A percentile compares a stretch with the other conserved stretches of the same genome.
Conservation (phyloP, 2,113 vertebrate genomes). For the Clupea harengus region DNA sequence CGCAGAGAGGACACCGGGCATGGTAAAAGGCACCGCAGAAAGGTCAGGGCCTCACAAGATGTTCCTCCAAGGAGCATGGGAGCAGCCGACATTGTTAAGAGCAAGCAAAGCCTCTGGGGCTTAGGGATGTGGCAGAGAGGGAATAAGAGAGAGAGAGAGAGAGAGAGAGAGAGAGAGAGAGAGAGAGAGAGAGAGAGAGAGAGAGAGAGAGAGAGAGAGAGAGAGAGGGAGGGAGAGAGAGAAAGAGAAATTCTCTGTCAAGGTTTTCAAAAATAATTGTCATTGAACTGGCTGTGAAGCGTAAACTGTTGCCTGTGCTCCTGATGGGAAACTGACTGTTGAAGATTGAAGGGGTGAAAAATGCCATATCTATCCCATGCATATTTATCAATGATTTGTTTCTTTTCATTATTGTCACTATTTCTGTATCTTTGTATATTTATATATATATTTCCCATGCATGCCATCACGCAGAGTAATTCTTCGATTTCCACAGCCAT, state of each 20-base stretch:
- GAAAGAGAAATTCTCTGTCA: neutral
- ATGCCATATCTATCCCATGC: neutral
- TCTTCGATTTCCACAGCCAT: constrained; percentile 36
- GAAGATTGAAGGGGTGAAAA: neutral
- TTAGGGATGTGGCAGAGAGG: neutral
- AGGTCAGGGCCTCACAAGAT: constrained; percentile 32
- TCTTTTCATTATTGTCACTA: neutral
- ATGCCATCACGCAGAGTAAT: constrained; percentile 29
- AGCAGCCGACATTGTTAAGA: neutral
- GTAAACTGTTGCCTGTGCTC: neutral
- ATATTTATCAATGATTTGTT: constrained; percentile 10
- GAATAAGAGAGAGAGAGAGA: neutral
- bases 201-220: too few relatives aligned
- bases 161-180: too few relatives aligned
- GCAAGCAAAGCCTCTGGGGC: neutral
- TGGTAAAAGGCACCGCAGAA: neutral
- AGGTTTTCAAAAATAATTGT: neutral
- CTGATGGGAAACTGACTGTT: neutral
- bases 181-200: too few relatives aligned
- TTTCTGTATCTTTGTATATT: constrained; percentile 24
- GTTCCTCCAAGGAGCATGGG: neutral
- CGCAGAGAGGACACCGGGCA: neutral
- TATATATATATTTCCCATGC: constrained; percentile 7
- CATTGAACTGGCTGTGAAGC: constrained; percentile 10
- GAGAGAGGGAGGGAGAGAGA: neutral